Base-by-base conservation (phyloP, 2,888 invertebrate species). In the Synergus umbraculus region DNA sequence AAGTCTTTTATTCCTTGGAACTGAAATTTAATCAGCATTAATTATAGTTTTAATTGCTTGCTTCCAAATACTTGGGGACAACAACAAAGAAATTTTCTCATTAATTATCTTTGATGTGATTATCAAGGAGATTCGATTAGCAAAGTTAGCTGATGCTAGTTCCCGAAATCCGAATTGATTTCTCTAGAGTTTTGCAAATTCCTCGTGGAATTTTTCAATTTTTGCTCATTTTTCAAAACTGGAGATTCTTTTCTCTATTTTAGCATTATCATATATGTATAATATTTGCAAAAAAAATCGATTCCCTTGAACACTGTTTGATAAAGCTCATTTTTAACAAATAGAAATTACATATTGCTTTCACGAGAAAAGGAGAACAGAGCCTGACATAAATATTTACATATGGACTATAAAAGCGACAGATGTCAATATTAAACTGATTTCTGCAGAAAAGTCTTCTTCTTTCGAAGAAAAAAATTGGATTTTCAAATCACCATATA, bases 351-450 rank as follows among this genome's bases (percentile, higher is more conserved):
- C 8, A 8, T 8, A 22, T 49, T 49, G 69, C 69, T 49, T 29
- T 29, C 10, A n/a, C n/a, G 54, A 73, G 12, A n/a, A 37, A 29
- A 37, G 37, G 73, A 41, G 37, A 54, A 1, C 54, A 29, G 54
- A 37, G 22, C n/a, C n/a, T 73, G 4, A n/a, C 54, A 54, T 73
- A 58, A 73, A 58, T 66, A 66, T 66, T 49, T 73, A 73, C 37
- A 69, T 37, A 73, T 29, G 49, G 12, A 73, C 54, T 73, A 73
- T 58, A 73, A 73, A 73, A 73, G 41, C 73, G 37, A 37, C n/a
- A n/a, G 41, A 73, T 58, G 3, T 66, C 66, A 44, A 66, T 18
- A 43, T 15, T 54, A 73, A 73, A 73, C 54, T 54, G 54, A 73
- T 73, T 18, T 73, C n/a, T 73, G 58, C 54, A 46, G 12, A 22